Evolutionary conservation across 2,113 vertebrate genomes (phyloP).

Genomic region (Corythaeola cristata): DNA sequence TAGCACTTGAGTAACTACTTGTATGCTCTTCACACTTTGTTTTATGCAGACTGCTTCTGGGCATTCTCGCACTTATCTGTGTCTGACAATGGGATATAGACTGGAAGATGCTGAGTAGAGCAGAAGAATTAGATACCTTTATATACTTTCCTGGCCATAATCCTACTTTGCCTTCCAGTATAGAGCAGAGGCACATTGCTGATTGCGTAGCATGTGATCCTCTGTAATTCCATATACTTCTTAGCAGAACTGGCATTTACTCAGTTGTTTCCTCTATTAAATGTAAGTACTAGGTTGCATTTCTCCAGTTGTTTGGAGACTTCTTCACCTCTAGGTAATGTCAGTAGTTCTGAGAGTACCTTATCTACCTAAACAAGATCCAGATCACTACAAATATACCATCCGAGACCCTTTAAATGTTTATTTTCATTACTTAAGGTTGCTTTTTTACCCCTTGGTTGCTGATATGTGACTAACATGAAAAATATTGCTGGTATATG

Average conservation of each 20-base stretch:
- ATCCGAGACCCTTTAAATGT: background rate
- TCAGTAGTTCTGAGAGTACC: background rate
- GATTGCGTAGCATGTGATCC: background rate
- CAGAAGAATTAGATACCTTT: background rate
- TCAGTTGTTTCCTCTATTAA: background rate
- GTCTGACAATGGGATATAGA: background rate
- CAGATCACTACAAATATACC: background rate
- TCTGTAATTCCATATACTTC: background rate
- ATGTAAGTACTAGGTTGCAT: background rate
- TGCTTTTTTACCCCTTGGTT: background rate
- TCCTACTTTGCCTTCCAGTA: background rate
- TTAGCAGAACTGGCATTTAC: background rate
- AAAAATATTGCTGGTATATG: background rate
- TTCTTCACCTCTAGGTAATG: background rate
- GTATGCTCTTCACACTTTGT: background rate
- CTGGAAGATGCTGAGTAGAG: background rate
- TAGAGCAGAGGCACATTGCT: background rate
- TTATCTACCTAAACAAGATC: background rate
- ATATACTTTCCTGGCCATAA: background rate
- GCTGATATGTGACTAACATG: background rate
- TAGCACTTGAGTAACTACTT: background rate
- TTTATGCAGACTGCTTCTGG: background rate
- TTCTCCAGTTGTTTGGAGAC: background rate
- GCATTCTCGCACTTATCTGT: background rate
- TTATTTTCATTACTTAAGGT: background rate